Evolutionary conservation across 2,113 vertebrate genomes (phyloP).

Genomic region (Nycticryphes semicollaris): DNA sequence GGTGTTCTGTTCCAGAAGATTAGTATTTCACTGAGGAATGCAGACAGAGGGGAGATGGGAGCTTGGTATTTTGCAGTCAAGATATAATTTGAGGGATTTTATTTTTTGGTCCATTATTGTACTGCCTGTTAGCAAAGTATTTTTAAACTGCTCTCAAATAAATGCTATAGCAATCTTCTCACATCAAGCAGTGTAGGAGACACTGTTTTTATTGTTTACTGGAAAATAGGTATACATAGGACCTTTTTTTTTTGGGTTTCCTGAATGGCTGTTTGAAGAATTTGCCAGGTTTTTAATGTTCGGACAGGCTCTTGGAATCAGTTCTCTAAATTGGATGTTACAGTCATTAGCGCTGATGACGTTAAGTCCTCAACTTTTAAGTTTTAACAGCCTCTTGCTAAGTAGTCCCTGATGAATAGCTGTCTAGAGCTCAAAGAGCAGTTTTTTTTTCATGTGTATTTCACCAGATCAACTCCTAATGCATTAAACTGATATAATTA

Average conservation of each 20-base stretch:
- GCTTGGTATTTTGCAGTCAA: not conserved
- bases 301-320: not conserved
- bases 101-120: not conserved
- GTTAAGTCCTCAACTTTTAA: not conserved
- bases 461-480: not conserved
- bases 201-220: not conserved
- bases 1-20: rapidly evolving
- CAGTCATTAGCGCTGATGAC: not conserved
- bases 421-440: not conserved
- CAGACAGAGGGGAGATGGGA: too few species aligned
- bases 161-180: not conserved
- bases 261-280: not conserved
- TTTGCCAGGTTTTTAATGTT: not conserved
- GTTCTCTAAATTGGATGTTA: not conserved
- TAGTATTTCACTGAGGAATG: not conserved
- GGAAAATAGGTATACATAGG: not conserved
- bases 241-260: not conserved
- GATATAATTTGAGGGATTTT: not conserved
- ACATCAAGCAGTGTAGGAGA: not conserved
- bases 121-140: not conserved
- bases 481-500: not conserved
- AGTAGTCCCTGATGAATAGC: not conserved
- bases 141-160: not conserved
- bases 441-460: not conserved
- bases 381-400: not conserved